Base-by-base conservation (phyloP, 2,888 invertebrate genomes). In the Steromphala cineraria region DNA sequence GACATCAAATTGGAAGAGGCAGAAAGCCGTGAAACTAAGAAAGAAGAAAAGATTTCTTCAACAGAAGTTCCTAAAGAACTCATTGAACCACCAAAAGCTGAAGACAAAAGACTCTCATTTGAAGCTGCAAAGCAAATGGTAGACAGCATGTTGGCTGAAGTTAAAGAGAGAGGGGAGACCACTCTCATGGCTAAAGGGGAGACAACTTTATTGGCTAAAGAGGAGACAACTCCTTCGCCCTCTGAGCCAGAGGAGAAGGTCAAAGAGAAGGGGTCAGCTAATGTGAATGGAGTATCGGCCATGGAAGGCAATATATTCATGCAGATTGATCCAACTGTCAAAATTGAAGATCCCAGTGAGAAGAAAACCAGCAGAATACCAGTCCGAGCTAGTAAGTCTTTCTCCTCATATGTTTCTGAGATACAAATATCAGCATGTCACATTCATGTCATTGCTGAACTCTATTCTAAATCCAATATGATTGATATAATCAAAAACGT, bases 271-370 rank as follows among this genome's bases (percentile, higher is more conserved):
- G 80, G 83, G 10, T 36, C 19, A 31, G 46, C 36, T 40, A 36
- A 36, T 17, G 67, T 53, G 53, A 79, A 19, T 78, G 24, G 28
- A n/a, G 17, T 74, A 17, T 52, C 82, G 71, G 80, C 79, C 17
- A 79, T 53, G 28, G 80, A 80, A 53, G 87, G 85, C 19, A 89
- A 89, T 82, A 86, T 89, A 75, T 90, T 90, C 79, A 85, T 87
- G 79, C 84, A 88, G 67, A 89, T 90, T 74, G 89, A 90, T 78
- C 89, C 89, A 0, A 90, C 89, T 0, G 87, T 86, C n/a, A 87
- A 86, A 81, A 83, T 84, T 75, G 55, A 24, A 17, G 31, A 40
- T 31, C 24, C 62, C 0, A 77, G 74, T 15, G 71, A 75, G 15
- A 75, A 76, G 31, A 80, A 56, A 21, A 53, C 21, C 24, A 80